Evolutionary conservation across 2,888 invertebrate species (phyloP).

Genomic region (Plagiodera versicolora): DNA sequence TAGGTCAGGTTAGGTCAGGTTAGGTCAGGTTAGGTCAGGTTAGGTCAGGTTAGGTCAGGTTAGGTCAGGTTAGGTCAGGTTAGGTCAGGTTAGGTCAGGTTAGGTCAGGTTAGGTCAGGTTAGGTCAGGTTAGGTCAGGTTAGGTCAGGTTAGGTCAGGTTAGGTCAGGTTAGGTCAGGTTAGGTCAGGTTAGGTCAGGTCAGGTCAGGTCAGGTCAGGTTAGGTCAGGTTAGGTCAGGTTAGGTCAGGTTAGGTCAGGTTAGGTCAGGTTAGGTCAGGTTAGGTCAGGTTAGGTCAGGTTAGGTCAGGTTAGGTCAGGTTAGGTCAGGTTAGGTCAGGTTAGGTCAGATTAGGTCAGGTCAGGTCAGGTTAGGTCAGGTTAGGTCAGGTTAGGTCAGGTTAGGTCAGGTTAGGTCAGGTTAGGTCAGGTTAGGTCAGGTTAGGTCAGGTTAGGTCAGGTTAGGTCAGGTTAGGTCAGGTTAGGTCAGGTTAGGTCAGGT

Average conservation of each 20-base stretch:
- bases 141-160: constrained; percentile 24
- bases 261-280: not conserved
- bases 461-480: constrained; percentile 24
- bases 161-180: constrained; percentile 18
- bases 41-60: too few species aligned
- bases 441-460: constrained; percentile 18
- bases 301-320: not conserved
- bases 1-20: too few species aligned
- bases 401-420: not conserved
- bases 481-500: constrained; percentile 25
- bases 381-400: not conserved
- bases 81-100: too few species aligned
- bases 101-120: too few species aligned
- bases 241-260: constrained; percentile 5
- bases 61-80: too few species aligned
- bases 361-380: not conserved
- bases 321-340: not conserved
- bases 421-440: constrained; percentile 24
- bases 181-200: constrained; percentile 24
- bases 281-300: not conserved
- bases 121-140: constrained; percentile 3
- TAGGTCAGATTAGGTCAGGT: not conserved
- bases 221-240: not conserved
- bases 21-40: too few species aligned
- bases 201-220: constrained; percentile 25